Conservation (phyloP, 1,140 invertebrate species). For the Heliconius melpomene region DNA sequence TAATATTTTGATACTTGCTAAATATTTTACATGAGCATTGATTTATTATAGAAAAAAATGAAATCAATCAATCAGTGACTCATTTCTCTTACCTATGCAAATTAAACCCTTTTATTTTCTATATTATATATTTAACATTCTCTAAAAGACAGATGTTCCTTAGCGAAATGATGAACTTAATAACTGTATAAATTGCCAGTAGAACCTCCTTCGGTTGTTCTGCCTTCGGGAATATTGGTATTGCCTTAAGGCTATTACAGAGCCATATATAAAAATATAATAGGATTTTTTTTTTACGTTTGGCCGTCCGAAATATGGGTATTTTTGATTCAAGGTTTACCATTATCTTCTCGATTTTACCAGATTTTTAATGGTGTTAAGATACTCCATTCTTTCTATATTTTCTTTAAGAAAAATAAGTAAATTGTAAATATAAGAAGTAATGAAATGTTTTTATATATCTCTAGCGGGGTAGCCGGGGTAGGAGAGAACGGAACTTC, state of each 20-base stretch:
- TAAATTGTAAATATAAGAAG: no score
- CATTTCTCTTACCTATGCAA: neutral
- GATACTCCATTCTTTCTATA: no score
- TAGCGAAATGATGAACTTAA: neutral
- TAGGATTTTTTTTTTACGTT: neutral
- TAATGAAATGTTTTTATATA: no score
- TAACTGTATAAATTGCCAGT: neutral
- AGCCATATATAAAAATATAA: neutral
- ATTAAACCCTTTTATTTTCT: neutral
- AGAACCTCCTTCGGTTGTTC: neutral
- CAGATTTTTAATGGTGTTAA: no score
- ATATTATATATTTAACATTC: neutral
- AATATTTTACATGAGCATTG: no score
- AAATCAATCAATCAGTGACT: neutral
- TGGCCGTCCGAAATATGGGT: neutral
- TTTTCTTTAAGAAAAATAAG: no score
- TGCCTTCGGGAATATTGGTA: neutral
- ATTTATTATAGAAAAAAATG: no score
- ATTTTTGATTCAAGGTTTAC: neutral
- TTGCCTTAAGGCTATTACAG: constrained; percentile 1
- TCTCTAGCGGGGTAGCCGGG: no score
- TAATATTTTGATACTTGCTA: neutral
- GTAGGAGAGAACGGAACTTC: no score
- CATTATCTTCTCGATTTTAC: neutral
- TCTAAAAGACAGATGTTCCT: neutral